A percentile compares a stretch with the other conserved stretches of the same genome.
Conservation (phyloP, 2,113 vertebrate species). For the Tachysurus fulvidraco region DNA sequence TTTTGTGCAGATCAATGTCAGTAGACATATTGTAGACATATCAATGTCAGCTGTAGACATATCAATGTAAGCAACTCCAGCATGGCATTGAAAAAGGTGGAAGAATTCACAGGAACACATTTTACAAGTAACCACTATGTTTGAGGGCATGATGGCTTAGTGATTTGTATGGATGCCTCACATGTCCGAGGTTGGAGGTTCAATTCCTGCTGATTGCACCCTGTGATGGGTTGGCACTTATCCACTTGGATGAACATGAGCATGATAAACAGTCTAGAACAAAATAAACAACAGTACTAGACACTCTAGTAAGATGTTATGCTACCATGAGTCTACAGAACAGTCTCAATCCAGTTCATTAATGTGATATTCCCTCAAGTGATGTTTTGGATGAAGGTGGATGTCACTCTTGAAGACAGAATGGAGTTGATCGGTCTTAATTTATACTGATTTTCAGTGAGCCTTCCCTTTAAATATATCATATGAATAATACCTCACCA, state of each 20-base stretch:
- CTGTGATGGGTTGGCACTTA: no score
- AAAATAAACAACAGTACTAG: background rate
- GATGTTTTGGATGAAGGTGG: background rate
- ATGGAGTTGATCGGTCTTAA: background rate
- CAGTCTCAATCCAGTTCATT: background rate
- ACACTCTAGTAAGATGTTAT: background rate
- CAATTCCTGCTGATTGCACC: no score
- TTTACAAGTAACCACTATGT: background rate
- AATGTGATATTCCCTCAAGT: background rate
- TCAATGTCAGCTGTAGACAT: background rate
- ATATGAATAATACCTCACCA: background rate
- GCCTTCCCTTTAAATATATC: background rate
- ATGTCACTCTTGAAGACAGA: background rate
- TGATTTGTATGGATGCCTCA: no score
- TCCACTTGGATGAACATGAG: no score
- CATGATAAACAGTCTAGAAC: background rate
- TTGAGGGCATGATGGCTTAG: no score
- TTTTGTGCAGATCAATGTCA: background rate
- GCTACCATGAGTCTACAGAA: background rate
- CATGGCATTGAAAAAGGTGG: background rate
- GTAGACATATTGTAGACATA: no score
- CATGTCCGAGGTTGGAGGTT: no score
- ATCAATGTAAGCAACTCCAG: background rate
- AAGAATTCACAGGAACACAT: background rate
- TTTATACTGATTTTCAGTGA: background rate